Conservation (phyloP, 2,888 invertebrate species). For the Heliconius aoede region DNA sequence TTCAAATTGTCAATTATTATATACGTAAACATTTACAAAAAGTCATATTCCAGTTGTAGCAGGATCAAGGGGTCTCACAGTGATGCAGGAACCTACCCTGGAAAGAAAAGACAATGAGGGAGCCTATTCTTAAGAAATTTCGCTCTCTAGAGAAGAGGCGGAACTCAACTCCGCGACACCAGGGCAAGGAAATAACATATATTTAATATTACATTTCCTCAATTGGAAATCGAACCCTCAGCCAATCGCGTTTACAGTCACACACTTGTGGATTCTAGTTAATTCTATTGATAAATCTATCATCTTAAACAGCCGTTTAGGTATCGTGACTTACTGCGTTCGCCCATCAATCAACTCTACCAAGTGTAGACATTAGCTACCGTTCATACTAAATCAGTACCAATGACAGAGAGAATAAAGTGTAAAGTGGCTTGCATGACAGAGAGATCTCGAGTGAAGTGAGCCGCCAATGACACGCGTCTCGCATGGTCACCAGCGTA, state of each 20-base stretch:
- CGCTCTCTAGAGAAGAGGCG: too few relatives aligned
- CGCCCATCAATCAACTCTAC: conserved; percentile 55
- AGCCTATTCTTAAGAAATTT: too few relatives aligned
- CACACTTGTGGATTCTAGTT: neutral
- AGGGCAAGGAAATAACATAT: too few relatives aligned
- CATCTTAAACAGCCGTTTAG: conserved; percentile 46
- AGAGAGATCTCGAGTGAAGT: conserved; percentile 37
- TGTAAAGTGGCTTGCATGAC: conserved; percentile 32
- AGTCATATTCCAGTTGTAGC: conserved; percentile 40
- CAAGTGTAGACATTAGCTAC: conserved; percentile 44
- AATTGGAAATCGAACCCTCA: too few relatives aligned
- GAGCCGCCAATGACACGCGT: conserved; percentile 57
- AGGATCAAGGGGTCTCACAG: too few relatives aligned
- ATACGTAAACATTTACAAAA: neutral
- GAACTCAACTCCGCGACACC: too few relatives aligned
- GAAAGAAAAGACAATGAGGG: too few relatives aligned
- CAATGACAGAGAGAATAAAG: conserved; percentile 37
- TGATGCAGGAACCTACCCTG: too few relatives aligned
- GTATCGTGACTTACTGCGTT: conserved; percentile 46
- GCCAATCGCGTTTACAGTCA: too few relatives aligned
- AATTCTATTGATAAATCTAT: conserved; percentile 47
- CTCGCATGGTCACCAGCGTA: conserved; percentile 58
- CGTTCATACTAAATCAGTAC: conserved; percentile 33
- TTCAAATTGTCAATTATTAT: neutral
- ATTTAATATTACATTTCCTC: too few relatives aligned